Evolutionary conservation across 2,888 invertebrate species (phyloP), one percentile per base, ranked within the genome.

Genomic region (Operophtera brumata): DNA sequence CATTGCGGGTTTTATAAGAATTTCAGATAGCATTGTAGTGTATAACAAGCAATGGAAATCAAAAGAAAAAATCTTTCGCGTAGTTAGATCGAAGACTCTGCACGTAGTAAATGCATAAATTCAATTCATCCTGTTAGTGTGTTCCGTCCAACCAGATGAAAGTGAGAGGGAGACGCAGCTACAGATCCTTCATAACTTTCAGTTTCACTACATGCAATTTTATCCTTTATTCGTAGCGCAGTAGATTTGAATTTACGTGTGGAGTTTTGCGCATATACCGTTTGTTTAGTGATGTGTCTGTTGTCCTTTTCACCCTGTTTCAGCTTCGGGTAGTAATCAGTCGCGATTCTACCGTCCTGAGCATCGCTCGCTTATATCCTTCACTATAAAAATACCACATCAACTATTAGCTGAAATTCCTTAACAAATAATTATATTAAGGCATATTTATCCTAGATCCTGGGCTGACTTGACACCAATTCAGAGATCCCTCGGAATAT

Each of bases 221-320:
- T 69, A 5, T 26, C 48, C 61, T 59, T 47, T 77, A 70, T 43
- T 0, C 0, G 0, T 0, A 0, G 1, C 0, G 0, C 0, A 6
- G 28, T 71, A 73, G 49, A 54, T 73, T 70, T 12, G 20, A 26
- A 35, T 66, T 73, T 76, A 3, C 52, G 6, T 13, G 56, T 45
- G 4, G 12, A 3, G 32, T 50, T 59, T 67, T 46, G 67, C 59
- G 57, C 59, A 61, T 84, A 77, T 51, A 74, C 46, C 71, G 60
- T 73, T 82, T 35, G 59, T 43, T 64, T 70, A 62, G 56, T 37
- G 62, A 34, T 57, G 42, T 42, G 54, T 60, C 57, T 56, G 61
- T 78, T 86, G 86, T 90, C 89, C 89, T 89, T 88, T 82, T 84
- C 85, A 77, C 86, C 85, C 85, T 82, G 78, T 79, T 80, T 75